Percentiles rank a stretch among this genome's conserved stretches.
Conservation (phyloP, 2,113 vertebrate species). For the Rhea pennata region DNA sequence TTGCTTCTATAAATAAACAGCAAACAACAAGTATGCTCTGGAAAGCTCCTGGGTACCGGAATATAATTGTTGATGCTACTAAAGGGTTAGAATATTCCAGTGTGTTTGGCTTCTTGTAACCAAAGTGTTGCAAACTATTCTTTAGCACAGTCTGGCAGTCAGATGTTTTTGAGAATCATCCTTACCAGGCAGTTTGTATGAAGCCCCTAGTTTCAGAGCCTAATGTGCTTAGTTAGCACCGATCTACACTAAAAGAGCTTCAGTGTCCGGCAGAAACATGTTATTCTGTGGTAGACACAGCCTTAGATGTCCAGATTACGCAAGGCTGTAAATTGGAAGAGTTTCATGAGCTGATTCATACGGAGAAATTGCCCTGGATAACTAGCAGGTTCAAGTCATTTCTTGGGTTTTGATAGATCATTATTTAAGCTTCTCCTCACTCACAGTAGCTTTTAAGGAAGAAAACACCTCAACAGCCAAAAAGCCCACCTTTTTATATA, state of each 20-base stretch:
- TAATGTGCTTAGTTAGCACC: not conserved
- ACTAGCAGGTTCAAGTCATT: not conserved
- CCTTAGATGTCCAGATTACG: not conserved
- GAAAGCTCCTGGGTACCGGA: not conserved
- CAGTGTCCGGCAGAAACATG: not conserved
- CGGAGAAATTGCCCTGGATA: not conserved
- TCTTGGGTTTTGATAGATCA: not conserved
- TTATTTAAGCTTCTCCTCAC: not conserved
- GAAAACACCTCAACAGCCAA: not conserved
- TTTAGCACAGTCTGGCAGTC: not conserved
- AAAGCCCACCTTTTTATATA: not conserved
- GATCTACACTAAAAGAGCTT: not conserved
- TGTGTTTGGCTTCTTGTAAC: not conserved
- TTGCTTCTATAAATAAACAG: no score
- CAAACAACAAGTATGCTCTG: not conserved
- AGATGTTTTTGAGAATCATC: not conserved
- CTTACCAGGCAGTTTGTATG: not conserved
- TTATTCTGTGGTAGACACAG: not conserved
- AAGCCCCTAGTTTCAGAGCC: not conserved
- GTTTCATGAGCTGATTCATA: not conserved
- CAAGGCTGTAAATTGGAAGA: not conserved
- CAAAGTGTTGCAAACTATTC: not conserved
- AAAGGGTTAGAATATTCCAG: not conserved
- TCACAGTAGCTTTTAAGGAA: not conserved
- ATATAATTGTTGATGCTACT: rapidly evolving